Percentiles rank a stretch among this genome's conserved stretches.
Conservation (phyloP, 2,113 vertebrate genomes). For the Misgurnus anguillicaudatus region DNA sequence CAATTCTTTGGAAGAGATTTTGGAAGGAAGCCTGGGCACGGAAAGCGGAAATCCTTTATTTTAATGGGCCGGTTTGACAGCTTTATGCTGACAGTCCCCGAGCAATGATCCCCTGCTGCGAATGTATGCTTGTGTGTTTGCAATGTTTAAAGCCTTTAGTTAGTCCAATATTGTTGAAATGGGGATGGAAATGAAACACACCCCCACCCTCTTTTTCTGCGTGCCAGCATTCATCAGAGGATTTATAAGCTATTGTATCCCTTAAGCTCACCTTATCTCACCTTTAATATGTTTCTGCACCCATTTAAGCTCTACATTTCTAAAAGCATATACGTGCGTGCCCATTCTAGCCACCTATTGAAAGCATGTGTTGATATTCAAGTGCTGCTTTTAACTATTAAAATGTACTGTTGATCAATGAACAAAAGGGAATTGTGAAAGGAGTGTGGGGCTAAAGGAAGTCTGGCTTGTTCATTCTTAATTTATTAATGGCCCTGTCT, state of each 20-base stretch:
- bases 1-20: constrained; percentile 33
- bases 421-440: constrained; percentile 5
- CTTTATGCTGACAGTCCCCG: constrained; percentile 32
- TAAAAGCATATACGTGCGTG: not conserved
- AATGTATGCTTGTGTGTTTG: constrained; percentile 29
- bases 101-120: constrained; percentile 7
- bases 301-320: not conserved
- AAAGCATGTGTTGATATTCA: not conserved
- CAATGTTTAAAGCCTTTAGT: constrained; percentile 24
- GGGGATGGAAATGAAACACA: constrained; percentile 8
- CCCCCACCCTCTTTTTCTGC: constrained; percentile 8
- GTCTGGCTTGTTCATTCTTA: constrained; percentile 28
- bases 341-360: not conserved
- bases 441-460: constrained; percentile 1
- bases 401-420: not conserved
- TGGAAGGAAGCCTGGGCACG: constrained; percentile 11
- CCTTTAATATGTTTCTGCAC: not conserved
- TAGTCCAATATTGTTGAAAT: constrained; percentile 38
- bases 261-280: constrained; percentile 1
- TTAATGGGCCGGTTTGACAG: constrained; percentile 35
- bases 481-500: constrained; percentile 42
- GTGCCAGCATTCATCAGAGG: constrained; percentile 24
- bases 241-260: constrained; percentile 3
- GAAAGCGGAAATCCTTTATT: constrained; percentile 35
- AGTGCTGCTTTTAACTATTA: not conserved